Conservation (phyloP, 2,113 vertebrate species). For the Narcine bancroftii region DNA sequence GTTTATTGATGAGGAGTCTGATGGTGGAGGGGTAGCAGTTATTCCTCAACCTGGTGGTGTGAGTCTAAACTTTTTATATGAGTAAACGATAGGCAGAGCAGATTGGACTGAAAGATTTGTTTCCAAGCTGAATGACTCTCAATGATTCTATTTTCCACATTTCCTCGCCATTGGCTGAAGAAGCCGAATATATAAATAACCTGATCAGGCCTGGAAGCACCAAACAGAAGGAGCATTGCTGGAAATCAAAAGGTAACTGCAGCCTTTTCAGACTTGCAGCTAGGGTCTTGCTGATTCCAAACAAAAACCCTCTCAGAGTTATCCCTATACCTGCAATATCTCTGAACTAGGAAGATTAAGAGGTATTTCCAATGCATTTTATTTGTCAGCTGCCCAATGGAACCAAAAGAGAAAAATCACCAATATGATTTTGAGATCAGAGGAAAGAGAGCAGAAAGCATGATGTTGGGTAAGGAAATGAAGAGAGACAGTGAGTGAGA, state of each 20-base stretch:
- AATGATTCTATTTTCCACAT: neutral
- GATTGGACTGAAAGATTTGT: no score
- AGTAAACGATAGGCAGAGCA: no score
- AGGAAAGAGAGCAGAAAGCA: no score
- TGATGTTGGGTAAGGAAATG: no score
- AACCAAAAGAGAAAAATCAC: neutral
- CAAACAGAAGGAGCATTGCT: neutral
- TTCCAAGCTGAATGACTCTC: no score
- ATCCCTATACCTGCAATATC: neutral
- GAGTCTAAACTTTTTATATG: no score
- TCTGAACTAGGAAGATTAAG: neutral
- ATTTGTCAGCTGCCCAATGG: neutral
- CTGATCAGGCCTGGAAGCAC: neutral
- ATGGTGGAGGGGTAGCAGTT: no score
- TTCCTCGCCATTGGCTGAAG: neutral
- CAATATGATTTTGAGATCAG: no score
- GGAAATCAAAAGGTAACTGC: neutral
- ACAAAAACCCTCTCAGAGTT: no score
- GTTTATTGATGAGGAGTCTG: no score
- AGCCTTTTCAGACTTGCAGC: neutral
- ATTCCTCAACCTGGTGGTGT: no score
- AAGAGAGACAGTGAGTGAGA: no score
- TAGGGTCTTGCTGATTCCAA: neutral
- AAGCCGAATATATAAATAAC: neutral
- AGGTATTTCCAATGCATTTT: neutral